Percentiles rank a stretch among this genome's conserved stretches.
These are phyloP conservation scores for Daphoenositta chrysoptera DNA, from an alignment of 2,113 vertebrate species.

Conservation along the genomic window DNA sequence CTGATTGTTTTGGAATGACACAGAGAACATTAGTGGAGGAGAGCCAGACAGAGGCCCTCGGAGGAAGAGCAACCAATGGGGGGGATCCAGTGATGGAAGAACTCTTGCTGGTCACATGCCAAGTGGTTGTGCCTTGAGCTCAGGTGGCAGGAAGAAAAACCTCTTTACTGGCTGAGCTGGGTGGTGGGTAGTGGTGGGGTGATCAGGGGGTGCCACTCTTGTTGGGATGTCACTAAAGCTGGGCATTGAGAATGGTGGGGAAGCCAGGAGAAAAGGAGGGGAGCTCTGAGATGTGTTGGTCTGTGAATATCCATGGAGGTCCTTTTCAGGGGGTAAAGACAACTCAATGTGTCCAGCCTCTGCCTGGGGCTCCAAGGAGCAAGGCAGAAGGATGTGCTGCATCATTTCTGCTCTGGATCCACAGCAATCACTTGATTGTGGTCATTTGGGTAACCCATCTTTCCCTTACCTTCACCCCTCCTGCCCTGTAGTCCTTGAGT, in stretches of 20 bases:
- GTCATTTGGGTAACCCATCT: not conserved
- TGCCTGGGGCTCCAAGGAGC: not conserved
- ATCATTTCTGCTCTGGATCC: not conserved
- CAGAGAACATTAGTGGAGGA: conserved; percentile 26
- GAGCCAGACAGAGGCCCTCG: conserved; percentile 10
- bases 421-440: not conserved
- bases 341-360: not conserved
- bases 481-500: not conserved
- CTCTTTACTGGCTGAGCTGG: not conserved
- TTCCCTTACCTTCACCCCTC: not conserved
- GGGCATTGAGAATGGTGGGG: not conserved
- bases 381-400: not conserved
- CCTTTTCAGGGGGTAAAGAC: not conserved
- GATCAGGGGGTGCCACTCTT: not conserved
- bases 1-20: conserved; percentile 41
- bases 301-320: not conserved
- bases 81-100: not conserved
- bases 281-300: not conserved
- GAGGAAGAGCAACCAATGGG: not conserved
- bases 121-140: not conserved
- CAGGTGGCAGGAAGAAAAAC: not conserved
- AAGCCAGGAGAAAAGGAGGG: not conserved
- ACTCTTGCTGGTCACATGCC: not conserved
- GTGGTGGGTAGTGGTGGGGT: not conserved
- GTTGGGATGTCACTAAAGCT: not conserved